Evolutionary conservation across 2,113 vertebrate species (phyloP), one percentile per base, ranked within the genome.

Genomic region (Sebastes fasciatus): DNA sequence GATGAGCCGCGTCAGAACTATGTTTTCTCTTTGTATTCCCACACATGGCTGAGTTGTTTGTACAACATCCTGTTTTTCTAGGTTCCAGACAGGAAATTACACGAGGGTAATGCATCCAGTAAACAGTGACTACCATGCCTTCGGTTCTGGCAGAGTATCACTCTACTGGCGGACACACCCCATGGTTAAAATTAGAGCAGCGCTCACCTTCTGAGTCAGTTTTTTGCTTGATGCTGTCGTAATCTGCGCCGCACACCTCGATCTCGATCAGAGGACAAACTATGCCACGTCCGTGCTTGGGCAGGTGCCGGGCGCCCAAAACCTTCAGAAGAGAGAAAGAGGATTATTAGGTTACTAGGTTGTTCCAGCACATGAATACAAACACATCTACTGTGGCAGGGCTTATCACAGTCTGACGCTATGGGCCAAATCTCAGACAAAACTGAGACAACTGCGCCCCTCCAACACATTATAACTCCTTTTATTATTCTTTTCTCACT

Each of bases 201-300:
- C n/a, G 10, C 61, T 95, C 82, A 98, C 98, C 97, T 92, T 97
- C 98, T 0, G 98, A 98, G 87, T 99, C 98, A 0, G 98, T 99
- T 92, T 99, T 99, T 88, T 96, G 97, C 89, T 99, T 99, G 91
- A 90, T 88, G 0, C 95, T 98, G 95, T 99, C 98, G 0, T 99
- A 99, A 61, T 99, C 98, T 0, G 98, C 97, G 0, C 98, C 98
- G 0, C 97, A 99, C 85, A 99, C 97, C 85, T 99, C 98, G 1
- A 99, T 96, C 95, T 99, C 98, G 69, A 99, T 97, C 0, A 99
- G 96, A 1, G 98, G 98, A 74, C 97, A 98, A 81, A 99, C 98
- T 0, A 99, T 99, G 76, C 98, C 98, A 4, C 98, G 95, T 5
- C 98, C 98, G 0, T 99, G 98, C 89, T 99, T 99, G 2, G 98